Evolutionary conservation across 2,888 invertebrate species (phyloP), one percentile per base, ranked within the genome.

Genomic region (Rapana venosa): DNA sequence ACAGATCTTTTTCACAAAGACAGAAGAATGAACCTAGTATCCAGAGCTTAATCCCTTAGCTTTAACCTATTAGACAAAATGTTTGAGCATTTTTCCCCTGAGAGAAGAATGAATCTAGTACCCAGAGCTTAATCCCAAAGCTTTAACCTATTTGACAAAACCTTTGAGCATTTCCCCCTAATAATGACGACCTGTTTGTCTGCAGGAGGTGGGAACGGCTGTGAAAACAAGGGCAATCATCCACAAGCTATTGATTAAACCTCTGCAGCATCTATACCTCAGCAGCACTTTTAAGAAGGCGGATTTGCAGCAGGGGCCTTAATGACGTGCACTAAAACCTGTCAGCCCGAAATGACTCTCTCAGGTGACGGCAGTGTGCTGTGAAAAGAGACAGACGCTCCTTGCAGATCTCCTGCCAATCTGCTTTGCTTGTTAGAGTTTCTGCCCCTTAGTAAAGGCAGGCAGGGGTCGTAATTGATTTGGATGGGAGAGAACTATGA

Each of bases 281-380:
- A 77, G 77, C 11, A 15, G 61, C 11, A 17, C 13, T 77, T 32
- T 32, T 77, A 30, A 77, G 77, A 77, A 32, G 32, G 32, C 77
- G 32, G 77, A 77, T 77, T 77, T 77, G 77, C 77, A 15, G 77
- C 77, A 77, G 77, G 30, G 5, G 77, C 77, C 32, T 77, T 77
- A 77, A 77, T 32, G 77, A 77, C 32, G 13, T 77, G 32, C 77
- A 32, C 35, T 13, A 32, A 77, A 1, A 77, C 77, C 32, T 77
- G 32, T 77, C 30, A 77, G 32, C 77, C 77, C 20, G 30, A 77
- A 30, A 77, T 77, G 13, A 77, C 77, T 32, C 77, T 77, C 77
- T 77, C 17, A 77, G 0, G 30, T 30, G 77, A 70, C 26, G 77
- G 77, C 77, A 77, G 30, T 77, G 0, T 32, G 30, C 77, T 32